Percentiles rank a stretch among this genome's conserved stretches.
These are phyloP conservation scores for Chloroceryle amazona DNA, from an alignment of 2,797 vertebrate species.

Conservation along the genomic window DNA sequence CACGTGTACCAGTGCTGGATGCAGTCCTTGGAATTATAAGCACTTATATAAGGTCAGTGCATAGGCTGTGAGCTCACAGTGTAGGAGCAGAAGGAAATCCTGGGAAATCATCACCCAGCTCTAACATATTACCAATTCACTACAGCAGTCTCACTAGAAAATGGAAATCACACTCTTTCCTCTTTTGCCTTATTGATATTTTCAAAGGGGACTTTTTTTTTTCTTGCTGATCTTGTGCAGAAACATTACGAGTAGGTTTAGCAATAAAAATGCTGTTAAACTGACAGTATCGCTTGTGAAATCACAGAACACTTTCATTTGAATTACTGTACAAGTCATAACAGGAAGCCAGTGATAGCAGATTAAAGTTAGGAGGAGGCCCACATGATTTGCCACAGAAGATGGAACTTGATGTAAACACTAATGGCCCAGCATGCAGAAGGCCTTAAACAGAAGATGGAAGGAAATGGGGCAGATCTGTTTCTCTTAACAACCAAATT, in stretches of 20 bases:
- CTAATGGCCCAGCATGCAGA: background rate
- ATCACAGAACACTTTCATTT: background rate
- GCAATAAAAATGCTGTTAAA: background rate
- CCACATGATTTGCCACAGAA: background rate
- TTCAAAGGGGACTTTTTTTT: background rate
- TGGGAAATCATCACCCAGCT: background rate
- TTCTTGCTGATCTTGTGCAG: background rate
- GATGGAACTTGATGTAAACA: background rate
- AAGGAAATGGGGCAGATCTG: background rate
- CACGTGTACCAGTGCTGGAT: background rate
- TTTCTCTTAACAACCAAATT: background rate
- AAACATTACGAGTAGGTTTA: background rate
- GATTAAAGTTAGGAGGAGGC: background rate
- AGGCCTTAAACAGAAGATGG: background rate
- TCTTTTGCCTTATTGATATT: background rate
- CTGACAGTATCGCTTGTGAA: background rate
- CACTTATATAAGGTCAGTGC: background rate
- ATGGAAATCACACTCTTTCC: background rate
- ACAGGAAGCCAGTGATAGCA: conserved; percentile 19
- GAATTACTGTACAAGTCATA: background rate
- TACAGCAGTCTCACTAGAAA: background rate
- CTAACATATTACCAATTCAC: background rate
- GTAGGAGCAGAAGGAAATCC: background rate
- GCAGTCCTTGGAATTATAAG: background rate
- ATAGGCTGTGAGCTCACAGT: background rate